These are phyloP conservation scores for Pitangus sulphuratus DNA, from an alignment of 2,797 vertebrate species.

Conservation along the genomic window DNA sequence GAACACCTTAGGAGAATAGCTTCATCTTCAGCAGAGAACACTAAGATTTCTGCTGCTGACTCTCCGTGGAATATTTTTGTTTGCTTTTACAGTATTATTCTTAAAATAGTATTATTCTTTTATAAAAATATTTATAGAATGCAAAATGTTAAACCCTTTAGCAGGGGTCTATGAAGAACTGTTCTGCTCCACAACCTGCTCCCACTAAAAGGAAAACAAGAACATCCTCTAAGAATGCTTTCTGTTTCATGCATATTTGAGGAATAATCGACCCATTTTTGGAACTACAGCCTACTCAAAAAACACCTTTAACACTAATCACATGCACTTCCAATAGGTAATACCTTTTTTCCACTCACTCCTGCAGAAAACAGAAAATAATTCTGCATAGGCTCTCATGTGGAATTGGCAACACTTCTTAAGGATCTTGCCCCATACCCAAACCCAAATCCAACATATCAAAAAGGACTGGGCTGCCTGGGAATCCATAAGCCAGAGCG, in stretches of 20 bases:
- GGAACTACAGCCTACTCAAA: not conserved
- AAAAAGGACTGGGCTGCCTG: not conserved
- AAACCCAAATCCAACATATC: not conserved
- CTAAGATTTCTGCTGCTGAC: not conserved
- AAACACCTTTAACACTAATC: not conserved
- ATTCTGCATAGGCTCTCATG: not conserved
- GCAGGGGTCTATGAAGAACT: not conserved
- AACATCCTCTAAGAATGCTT: not conserved
- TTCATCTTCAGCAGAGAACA: not conserved
- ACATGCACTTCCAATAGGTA: not conserved
- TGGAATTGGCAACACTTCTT: fast-evolving
- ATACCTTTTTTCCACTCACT: not conserved
- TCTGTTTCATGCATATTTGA: not conserved
- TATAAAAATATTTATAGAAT: not conserved
- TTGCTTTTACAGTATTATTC: not conserved
- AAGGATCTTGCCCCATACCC: not conserved
- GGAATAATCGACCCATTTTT: not conserved
- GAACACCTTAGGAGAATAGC: not conserved
- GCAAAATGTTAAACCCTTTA: not conserved
- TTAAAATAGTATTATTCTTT: not conserved
- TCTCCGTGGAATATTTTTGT: not conserved
- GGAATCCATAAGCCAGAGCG: not conserved
- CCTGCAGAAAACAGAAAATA: not conserved
- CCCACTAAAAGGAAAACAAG: not conserved
- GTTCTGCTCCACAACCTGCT: not conserved